phyloP scores from a whole-genome alignment of 1,140 invertebrate genomes.

The Drosophila ercepeae region DNA sequence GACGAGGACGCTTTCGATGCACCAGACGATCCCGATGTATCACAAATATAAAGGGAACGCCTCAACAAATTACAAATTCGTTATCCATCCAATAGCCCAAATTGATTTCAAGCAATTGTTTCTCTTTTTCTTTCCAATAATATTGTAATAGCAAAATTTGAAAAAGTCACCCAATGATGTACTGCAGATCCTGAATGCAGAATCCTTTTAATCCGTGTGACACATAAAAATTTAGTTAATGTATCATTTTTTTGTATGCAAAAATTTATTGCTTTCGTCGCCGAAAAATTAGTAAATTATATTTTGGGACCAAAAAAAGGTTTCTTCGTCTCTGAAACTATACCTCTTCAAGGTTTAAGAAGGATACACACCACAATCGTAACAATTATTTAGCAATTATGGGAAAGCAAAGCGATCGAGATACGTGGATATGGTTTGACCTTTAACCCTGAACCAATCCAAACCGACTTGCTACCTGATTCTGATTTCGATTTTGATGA shows the following conservation, averaged over 20 bases:
- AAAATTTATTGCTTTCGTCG: too few species aligned
- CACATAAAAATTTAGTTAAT: too few species aligned
- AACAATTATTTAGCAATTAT: conserved; percentile 39
- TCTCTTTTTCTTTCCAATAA: not conserved
- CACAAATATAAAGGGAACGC: too few species aligned
- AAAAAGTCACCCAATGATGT: not conserved
- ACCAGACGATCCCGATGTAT: too few species aligned
- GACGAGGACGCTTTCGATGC: not conserved
- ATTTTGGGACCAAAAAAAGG: not conserved
- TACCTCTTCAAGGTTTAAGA: too few species aligned
- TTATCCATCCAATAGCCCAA: not conserved
- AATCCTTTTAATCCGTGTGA: too few species aligned
- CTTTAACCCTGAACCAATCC: conserved; percentile 22
- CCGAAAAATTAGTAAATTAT: not conserved
- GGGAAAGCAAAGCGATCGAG: conserved; percentile 5
- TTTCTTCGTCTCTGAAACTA: too few species aligned
- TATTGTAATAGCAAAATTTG: not conserved
- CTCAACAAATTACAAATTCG: too few species aligned
- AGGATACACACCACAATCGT: too few species aligned
- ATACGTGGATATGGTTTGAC: conserved; percentile 20
- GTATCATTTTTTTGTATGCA: too few species aligned
- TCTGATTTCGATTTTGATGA: conserved; percentile 15
- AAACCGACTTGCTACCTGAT: conserved; percentile 30
- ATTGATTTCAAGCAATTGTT: not conserved
- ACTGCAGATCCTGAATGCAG: too few species aligned